phyloP scores from a whole-genome alignment of 2,113 vertebrate genomes.

The Crypturellus undulatus region DNA sequence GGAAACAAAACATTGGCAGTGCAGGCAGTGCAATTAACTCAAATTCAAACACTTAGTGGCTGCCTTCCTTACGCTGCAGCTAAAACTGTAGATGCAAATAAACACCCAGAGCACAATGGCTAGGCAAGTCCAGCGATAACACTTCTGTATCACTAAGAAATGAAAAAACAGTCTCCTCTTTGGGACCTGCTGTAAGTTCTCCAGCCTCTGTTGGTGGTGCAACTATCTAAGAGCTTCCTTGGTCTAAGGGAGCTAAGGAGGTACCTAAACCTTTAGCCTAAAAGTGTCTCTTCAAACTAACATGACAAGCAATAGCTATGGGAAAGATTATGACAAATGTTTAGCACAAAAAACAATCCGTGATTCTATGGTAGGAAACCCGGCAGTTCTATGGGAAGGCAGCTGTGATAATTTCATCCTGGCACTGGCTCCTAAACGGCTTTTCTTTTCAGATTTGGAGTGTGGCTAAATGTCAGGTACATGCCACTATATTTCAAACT shows the following conservation, averaged over 20 bases:
- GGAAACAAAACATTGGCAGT: not conserved
- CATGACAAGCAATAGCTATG: not conserved
- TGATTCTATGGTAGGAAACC: not conserved
- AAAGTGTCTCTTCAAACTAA: too few species aligned
- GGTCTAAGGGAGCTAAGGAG: too few species aligned
- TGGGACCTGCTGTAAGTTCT: not conserved
- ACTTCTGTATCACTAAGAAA: not conserved
- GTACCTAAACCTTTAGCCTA: not conserved
- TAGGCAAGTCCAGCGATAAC: not conserved
- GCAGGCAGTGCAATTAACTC: not conserved
- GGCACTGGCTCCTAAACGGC: too few species aligned
- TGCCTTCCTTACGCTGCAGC: not conserved
- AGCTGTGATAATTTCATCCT: not conserved
- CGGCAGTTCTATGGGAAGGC: not conserved
- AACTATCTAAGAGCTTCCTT: too few species aligned
- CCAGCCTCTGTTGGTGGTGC: not conserved
- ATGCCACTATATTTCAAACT: not conserved
- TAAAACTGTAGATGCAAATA: not conserved
- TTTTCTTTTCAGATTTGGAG: not conserved
- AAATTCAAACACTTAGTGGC: not conserved
- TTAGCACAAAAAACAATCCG: not conserved
- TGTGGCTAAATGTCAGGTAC: not conserved
- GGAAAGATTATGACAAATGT: not conserved
- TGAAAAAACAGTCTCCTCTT: too few species aligned
- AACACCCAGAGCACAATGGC: too few species aligned